Percentiles rank a stretch among this genome's conserved stretches.
Evolutionary conservation across 2,113 vertebrate genomes (phyloP).

Genomic region (Athene noctua): DNA sequence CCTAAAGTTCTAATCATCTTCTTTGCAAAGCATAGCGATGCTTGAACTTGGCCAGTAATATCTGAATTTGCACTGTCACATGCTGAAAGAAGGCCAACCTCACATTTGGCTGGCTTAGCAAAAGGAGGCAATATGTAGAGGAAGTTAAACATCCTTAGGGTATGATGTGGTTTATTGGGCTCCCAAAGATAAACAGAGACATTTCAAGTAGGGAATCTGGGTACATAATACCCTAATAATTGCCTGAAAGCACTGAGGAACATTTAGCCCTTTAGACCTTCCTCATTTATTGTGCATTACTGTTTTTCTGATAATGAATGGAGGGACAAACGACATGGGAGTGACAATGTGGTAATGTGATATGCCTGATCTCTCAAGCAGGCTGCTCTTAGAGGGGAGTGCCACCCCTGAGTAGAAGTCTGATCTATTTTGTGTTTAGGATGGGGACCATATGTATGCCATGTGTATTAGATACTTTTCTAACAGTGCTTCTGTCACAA

Average conservation of each 20-base stretch:
- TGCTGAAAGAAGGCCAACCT: constrained; percentile 40
- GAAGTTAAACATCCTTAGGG: constrained; percentile 60
- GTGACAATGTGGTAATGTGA: not conserved
- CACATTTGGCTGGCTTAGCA: not conserved
- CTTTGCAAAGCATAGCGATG: not conserved
- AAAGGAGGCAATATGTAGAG: not conserved
- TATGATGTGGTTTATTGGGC: constrained; percentile 50
- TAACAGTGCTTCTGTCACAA: not conserved
- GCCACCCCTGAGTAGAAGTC: not conserved
- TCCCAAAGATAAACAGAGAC: constrained; percentile 47
- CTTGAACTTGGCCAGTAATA: constrained; percentile 61
- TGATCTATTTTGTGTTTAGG: not conserved
- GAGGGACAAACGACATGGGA: accelerated
- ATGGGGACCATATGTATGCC: not conserved
- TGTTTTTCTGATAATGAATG: not conserved
- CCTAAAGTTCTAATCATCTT: constrained; percentile 11
- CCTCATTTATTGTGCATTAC: not conserved
- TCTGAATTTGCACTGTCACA: not conserved
- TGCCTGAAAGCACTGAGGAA: constrained; percentile 47
- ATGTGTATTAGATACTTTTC: not conserved
- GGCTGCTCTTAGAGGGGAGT: not conserved
- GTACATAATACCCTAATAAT: constrained; percentile 52
- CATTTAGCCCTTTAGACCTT: constrained; percentile 23
- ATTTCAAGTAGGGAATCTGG: constrained; percentile 57
- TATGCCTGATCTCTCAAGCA: not conserved